Percentiles rank a stretch among this genome's conserved stretches.
phyloP scores from a whole-genome alignment of 2,797 vertebrate species.

The Gobionotothen gibberifrons region DNA sequence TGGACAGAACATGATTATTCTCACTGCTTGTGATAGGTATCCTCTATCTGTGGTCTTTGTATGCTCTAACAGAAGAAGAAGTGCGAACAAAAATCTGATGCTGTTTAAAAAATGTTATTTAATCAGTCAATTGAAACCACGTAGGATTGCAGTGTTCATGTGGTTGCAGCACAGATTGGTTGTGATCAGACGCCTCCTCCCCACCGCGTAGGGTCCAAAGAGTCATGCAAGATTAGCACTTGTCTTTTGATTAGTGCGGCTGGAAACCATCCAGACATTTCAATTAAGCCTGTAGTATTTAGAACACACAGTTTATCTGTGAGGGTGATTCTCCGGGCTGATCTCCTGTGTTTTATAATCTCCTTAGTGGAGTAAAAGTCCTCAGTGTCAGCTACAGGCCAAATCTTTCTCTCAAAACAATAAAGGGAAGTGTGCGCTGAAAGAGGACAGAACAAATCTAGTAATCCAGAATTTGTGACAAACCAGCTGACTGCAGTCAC shows the following conservation, averaged over 20 bases:
- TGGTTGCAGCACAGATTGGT: constrained; percentile 38
- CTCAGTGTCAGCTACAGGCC: constrained; percentile 27
- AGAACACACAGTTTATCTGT: constrained; percentile 50
- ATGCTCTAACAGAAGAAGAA: not conserved
- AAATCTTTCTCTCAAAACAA: constrained; percentile 49
- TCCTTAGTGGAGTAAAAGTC: constrained; percentile 60
- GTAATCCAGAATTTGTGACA: not conserved
- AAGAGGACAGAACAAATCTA: constrained; percentile 3
- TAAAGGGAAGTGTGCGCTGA: constrained; percentile 7
- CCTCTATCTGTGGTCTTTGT: not conserved
- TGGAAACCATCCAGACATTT: constrained; percentile 67
- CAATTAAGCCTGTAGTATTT: constrained; percentile 67
- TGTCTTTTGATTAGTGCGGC: constrained; percentile 69
- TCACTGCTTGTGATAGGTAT: not conserved
- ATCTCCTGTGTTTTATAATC: constrained; percentile 72
- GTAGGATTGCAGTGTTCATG: constrained; percentile 27
- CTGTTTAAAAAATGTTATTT: constrained; percentile 17
- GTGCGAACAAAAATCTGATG: not conserved
- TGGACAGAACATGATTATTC: constrained; percentile 6
- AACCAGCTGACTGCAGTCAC: not conserved
- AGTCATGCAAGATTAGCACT: constrained; percentile 63
- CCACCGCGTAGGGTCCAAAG: constrained; percentile 12
- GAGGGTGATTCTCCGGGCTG: constrained; percentile 57
- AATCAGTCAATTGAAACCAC: constrained; percentile 49
- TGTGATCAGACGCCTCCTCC: constrained; percentile 22